These are phyloP conservation scores for Crypturellus tataupa DNA, from an alignment of 2,797 vertebrate species.

Conservation along the genomic window DNA sequence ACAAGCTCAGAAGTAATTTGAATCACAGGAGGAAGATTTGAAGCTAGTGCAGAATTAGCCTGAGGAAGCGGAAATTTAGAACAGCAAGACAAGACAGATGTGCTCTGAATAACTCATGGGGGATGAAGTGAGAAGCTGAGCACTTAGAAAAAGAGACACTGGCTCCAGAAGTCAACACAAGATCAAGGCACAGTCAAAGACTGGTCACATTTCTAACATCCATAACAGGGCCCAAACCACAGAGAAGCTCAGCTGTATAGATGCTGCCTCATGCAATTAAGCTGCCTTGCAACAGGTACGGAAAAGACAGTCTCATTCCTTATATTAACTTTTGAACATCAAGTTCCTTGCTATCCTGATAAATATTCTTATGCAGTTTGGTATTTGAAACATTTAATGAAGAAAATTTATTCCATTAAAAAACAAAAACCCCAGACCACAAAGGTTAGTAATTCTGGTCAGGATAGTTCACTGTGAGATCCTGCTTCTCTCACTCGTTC, in stretches of 20 bases:
- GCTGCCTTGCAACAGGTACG: neutral
- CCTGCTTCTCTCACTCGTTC: neutral
- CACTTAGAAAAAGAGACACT: neutral
- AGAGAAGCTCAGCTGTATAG: fast-evolving
- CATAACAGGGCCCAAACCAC: neutral
- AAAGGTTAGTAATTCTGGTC: neutral
- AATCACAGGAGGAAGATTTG: neutral
- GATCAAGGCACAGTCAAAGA: neutral
- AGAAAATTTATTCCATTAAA: neutral
- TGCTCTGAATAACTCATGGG: neutral
- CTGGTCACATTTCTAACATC: neutral
- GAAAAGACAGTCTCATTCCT: neutral
- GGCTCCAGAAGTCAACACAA: neutral
- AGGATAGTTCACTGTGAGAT: neutral
- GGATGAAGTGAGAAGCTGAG: neutral
- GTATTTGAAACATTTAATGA: neutral
- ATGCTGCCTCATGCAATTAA: neutral
- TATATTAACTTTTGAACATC: neutral
- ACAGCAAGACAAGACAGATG: neutral
- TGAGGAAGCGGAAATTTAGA: slow-evolving; percentile 22
- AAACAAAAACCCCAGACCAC: neutral
- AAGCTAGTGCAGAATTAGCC: neutral
- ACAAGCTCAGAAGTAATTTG: slow-evolving; percentile 14
- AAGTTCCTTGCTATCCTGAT: neutral
- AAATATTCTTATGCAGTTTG: neutral